Evolutionary conservation across 2,113 vertebrate species (phyloP).

Genomic region (Galbula dea): DNA sequence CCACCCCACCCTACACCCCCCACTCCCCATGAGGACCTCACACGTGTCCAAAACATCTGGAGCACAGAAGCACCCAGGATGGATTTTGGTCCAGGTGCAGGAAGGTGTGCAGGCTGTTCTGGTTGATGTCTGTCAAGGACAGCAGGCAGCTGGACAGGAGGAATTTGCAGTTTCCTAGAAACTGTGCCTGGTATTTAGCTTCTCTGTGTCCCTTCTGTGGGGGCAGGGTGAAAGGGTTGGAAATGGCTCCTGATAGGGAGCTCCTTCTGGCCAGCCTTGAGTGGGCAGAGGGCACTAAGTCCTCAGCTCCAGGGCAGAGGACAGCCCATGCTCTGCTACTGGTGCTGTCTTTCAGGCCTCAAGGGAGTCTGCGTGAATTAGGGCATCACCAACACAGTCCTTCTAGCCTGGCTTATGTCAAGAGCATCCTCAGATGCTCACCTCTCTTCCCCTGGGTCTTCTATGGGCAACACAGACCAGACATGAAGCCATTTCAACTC

Average conservation of each 20-base stretch:
- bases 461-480: not conserved
- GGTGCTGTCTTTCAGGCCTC: not conserved
- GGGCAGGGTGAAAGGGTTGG: not conserved
- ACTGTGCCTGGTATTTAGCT: not conserved
- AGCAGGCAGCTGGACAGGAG: not conserved
- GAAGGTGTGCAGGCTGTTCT: not conserved
- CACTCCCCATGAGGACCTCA: not conserved
- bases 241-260: not conserved
- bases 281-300: not conserved
- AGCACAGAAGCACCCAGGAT: not conserved
- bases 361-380: not conserved
- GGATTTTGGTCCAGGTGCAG: not conserved
- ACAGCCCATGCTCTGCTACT: not conserved
- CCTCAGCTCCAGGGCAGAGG: not conserved
- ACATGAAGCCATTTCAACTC: not conserved
- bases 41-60: not conserved
- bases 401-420: not conserved
- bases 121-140: not conserved
- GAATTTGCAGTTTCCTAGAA: not conserved
- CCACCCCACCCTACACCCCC: no score
- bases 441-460: not conserved
- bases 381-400: not conserved
- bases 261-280: not conserved
- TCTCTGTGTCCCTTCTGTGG: not conserved
- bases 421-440: not conserved